Evolutionary conservation across 2,113 vertebrate species (phyloP).

Genomic region (Ploceus nigricollis): DNA sequence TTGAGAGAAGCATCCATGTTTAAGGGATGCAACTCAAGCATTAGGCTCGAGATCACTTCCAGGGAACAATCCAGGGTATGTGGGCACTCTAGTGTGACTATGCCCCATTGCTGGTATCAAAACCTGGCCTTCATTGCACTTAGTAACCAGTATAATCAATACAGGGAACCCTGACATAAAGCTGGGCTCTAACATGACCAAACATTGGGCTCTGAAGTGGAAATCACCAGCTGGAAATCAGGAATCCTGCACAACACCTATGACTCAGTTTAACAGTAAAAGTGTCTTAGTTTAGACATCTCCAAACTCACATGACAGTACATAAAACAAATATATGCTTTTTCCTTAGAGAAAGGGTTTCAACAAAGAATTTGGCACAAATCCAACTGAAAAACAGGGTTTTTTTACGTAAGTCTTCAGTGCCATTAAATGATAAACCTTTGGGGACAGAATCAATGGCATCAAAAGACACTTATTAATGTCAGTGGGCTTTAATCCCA

Average conservation of each 20-base stretch:
- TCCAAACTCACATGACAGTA: background rate
- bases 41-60: rapidly evolving
- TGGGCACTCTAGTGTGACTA: background rate
- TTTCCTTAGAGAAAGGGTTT: background rate
- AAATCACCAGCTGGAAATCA: background rate
- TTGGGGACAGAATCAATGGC: background rate
- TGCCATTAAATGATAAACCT: background rate
- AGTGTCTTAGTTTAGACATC: background rate
- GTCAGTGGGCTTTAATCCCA: background rate
- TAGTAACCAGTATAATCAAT: background rate
- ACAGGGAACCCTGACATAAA: background rate
- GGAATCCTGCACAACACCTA: background rate
- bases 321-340: background rate
- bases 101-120: background rate
- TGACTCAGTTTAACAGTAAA: background rate
- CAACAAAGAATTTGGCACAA: background rate
- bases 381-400: background rate
- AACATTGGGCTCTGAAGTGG: background rate
- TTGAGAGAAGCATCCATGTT: background rate
- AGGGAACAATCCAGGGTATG: background rate
- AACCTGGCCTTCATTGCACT: background rate
- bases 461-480: background rate
- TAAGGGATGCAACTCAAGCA: background rate
- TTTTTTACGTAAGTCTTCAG: background rate
- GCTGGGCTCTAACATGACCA: background rate